Conservation (phyloP, 2,797 vertebrate species). For the Microchirus variegatus region DNA sequence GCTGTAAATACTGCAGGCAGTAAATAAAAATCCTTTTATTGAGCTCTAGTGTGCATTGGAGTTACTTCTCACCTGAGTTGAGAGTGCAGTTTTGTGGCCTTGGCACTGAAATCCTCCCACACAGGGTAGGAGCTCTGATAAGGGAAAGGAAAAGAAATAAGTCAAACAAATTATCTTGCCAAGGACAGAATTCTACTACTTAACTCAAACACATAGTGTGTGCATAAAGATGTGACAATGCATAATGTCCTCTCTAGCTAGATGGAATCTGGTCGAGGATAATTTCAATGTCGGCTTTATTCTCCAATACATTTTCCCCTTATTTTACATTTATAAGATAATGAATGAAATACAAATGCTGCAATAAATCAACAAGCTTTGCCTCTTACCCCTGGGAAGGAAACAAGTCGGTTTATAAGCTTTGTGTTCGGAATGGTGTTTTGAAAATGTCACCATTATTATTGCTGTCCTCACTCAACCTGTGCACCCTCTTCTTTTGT, state of each 20-base stretch:
- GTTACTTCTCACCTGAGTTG: conserved; percentile 90
- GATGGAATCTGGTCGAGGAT: neutral
- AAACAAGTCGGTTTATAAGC: conserved; percentile 2
- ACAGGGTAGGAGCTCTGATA: conserved; percentile 83
- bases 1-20: conserved; percentile 22
- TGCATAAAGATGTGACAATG: conserved; percentile 8
- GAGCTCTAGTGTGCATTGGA: neutral
- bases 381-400: conserved; percentile 6
- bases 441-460: conserved; percentile 24
- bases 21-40: neutral
- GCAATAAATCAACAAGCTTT: conserved; percentile 8
- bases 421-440: conserved; percentile 31
- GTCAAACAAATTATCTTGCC: conserved; percentile 27
- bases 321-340: conserved; percentile 6
- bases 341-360: conserved; percentile 3
- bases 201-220: conserved; percentile 15
- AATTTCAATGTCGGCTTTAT: neutral
- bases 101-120: conserved; percentile 87
- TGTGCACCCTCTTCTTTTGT: neutral
- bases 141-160: conserved; percentile 17
- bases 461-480: conserved; percentile 16
- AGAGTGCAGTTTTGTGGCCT: conserved; percentile 97
- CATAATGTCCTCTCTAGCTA: conserved; percentile 11
- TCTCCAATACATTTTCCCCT: neutral
- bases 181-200: conserved; percentile 10